Base-by-base conservation (phyloP, 2,797 vertebrate genomes). In the Decapterus maruadsi region DNA sequence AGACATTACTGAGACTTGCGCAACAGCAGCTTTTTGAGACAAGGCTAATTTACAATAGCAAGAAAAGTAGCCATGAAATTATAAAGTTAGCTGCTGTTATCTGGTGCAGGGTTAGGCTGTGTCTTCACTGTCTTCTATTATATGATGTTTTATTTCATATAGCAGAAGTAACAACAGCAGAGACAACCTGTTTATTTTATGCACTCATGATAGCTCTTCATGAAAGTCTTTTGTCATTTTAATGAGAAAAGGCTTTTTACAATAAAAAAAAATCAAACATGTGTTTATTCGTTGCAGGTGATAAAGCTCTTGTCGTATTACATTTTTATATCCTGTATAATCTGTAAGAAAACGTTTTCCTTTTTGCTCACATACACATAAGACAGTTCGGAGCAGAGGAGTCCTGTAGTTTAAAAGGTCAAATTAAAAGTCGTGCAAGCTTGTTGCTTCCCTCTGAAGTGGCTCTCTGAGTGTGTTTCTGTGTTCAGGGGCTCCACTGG, bases 381-480 rank as follows among this genome's bases (percentile, higher is more conserved):
- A 5, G 14, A 17, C 19, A 2, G 36, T 36, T 14, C 16, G 13
- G 40, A 53, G n/a, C 0, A 0, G 68, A 58, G 19, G 12, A n/a
- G 36, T 42, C 19, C 8, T 1, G 43, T 17, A 10, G 70, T 50
- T 38, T 59, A 62, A 75, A 64, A 86, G 85, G 85, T 87, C 82
- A 62, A 26, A 51, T 66, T 70, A 57, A 48, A 56, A 26, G 26
- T 26, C 26, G 80, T 48, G 59, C 70, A 31, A 71, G 81, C 60
- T 76, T 51, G 83, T 79, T 76, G 81, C 69, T 31, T 61, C 58
- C 10, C 48, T 66, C 57, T 26, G 26, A 86, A 86, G 88, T 87
- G 81, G 57, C 68, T 83, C 20, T 53, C 79, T 90, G 89, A 90
- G 89, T 91, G 90, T 75, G 75, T 90, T 91, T 77, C 72, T 71